Evolutionary conservation across 2,113 vertebrate species (phyloP).

Genomic region (Rhipidura dahli): DNA sequence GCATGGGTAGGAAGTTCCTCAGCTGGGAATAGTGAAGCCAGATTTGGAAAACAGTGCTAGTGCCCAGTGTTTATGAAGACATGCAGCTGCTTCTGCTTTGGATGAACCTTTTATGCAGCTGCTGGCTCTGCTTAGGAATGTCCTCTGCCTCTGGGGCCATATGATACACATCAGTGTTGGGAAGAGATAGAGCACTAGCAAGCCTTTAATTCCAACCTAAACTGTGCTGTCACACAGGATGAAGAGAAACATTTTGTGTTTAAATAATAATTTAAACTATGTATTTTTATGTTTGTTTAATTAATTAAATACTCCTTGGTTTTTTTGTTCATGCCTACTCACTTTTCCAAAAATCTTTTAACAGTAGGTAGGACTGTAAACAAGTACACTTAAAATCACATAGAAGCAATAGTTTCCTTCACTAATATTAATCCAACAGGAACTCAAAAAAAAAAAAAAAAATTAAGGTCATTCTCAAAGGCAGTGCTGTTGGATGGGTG

Average conservation of each 20-base stretch:
- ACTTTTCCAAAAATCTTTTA: background rate
- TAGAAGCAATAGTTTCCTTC: background rate
- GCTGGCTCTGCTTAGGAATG: background rate
- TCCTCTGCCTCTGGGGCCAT: background rate
- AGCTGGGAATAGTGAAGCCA: background rate
- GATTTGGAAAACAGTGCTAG: background rate
- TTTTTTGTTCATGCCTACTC: background rate
- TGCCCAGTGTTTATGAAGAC: background rate
- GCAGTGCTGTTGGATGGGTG: background rate
- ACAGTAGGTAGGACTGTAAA: background rate
- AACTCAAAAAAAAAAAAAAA: background rate
- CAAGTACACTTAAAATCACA: background rate
- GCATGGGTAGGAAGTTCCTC: background rate
- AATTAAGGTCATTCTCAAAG: background rate
- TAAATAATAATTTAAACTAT: background rate
- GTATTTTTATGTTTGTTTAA: background rate
- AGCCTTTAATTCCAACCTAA: background rate
- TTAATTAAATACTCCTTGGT: background rate
- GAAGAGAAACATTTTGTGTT: background rate
- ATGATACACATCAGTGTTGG: background rate
- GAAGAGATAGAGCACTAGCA: background rate
- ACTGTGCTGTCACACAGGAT: background rate
- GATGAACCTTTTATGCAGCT: background rate
- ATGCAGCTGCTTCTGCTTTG: slow-evolving; percentile 10
- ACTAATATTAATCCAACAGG: background rate